These are phyloP conservation scores for Phalacrocorax brasilianus DNA, from an alignment of 2,113 vertebrate genomes.

Conservation along the genomic window DNA sequence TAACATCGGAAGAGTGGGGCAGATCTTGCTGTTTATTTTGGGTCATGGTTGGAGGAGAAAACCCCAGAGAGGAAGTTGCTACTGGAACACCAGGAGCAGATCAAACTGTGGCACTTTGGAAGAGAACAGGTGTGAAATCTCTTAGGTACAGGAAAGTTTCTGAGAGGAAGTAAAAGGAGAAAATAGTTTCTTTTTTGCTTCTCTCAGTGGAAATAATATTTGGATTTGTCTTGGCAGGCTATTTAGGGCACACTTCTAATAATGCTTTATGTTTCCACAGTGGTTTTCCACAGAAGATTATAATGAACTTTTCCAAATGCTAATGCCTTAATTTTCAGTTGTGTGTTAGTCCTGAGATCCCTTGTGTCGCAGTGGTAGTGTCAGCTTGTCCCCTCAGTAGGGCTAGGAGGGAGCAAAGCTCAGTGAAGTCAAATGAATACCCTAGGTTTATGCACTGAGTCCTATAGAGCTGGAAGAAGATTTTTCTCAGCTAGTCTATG, in stretches of 20 bases:
- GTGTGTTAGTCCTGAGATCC: background rate
- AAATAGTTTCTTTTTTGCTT: background rate
- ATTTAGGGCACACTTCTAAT: background rate
- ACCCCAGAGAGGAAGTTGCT: background rate
- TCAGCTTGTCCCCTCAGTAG: background rate
- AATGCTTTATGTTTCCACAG: background rate
- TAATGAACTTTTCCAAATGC: background rate
- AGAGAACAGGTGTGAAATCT: background rate
- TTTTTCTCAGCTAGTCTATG: background rate
- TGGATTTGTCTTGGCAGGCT: background rate
- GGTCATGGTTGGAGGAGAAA: background rate
- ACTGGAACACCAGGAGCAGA: background rate
- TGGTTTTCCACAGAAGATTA: background rate
- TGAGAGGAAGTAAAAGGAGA: background rate
- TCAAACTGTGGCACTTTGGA: background rate
- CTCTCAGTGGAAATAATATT: background rate
- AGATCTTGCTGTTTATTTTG: background rate
- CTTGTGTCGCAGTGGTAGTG: background rate
- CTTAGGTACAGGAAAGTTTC: background rate
- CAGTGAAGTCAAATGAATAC: background rate
- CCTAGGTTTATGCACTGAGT: background rate
- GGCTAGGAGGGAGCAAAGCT: background rate
- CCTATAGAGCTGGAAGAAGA: background rate
- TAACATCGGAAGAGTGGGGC: background rate
- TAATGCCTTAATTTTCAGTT: background rate